A percentile compares a stretch with the other conserved stretches of the same genome.
Conservation (phyloP, 2,113 vertebrate genomes). For the Neotragus moschatus region DNA sequence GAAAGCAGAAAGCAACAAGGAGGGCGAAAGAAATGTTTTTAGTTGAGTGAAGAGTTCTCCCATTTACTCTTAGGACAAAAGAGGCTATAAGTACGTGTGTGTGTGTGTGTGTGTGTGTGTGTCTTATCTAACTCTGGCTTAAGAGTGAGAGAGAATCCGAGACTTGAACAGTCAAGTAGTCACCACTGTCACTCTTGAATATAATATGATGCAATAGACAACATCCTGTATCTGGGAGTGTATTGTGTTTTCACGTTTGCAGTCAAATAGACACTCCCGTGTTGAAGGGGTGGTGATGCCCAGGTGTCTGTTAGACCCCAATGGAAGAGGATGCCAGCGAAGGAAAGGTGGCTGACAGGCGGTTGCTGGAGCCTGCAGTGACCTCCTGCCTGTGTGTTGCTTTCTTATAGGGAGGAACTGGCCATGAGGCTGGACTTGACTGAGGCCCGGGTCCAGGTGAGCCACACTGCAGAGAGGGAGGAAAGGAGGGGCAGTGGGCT, state of each 20-base stretch:
- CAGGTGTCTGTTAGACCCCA: not conserved
- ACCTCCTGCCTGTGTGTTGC: conserved; percentile 66
- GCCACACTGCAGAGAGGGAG: conserved; percentile 56
- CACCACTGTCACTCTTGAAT: not conserved
- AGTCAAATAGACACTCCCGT: not conserved
- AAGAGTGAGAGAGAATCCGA: not conserved
- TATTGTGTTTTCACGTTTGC: not conserved
- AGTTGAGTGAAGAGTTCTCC: not conserved
- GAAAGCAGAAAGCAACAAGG: conserved; percentile 12
- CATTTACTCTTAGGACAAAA: not conserved
- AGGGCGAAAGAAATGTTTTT: not conserved
- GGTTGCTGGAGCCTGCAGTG: not conserved
- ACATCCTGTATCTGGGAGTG: not conserved
- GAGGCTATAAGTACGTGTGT: not conserved
- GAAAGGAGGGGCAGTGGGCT: not conserved
- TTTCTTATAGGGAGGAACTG: conserved; percentile 93
- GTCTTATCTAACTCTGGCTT: not conserved
- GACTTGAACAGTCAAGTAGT: not conserved
- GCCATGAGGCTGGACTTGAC: conserved; percentile 98
- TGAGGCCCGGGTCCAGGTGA: conserved; percentile 98
- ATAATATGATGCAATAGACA: not conserved
- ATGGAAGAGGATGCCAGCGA: not conserved
- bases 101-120: not conserved
- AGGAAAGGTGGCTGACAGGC: not conserved
- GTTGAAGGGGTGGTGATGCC: not conserved